Percentiles rank a stretch among this genome's conserved stretches.
phyloP scores from a whole-genome alignment of 2,888 invertebrate species.

The Trachelus tabidus region DNA sequence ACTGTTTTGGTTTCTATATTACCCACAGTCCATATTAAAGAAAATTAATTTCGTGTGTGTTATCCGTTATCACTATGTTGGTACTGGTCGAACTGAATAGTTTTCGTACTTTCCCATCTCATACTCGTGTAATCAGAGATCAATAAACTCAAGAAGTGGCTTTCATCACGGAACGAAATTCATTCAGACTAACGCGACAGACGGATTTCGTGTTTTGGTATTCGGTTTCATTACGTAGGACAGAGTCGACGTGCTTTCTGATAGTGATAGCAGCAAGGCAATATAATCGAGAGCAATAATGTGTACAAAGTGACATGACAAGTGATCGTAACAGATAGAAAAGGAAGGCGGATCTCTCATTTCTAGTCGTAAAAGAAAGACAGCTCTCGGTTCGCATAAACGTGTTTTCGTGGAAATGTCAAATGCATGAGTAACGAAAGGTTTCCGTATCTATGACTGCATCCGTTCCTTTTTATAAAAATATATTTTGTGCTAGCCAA shows the following conservation, averaged over 20 bases:
- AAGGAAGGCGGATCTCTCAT: not conserved
- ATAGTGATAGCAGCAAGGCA: not conserved
- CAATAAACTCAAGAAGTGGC: constrained; percentile 40
- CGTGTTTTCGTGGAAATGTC: not conserved
- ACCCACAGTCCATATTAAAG: too few species aligned
- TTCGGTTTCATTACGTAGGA: not conserved
- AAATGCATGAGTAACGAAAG: constrained; percentile 5
- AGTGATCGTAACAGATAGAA: not conserved
- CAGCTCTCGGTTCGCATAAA: not conserved
- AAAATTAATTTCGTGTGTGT: too few species aligned
- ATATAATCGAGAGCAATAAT: too few species aligned
- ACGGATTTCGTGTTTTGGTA: not conserved
- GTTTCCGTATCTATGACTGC: not conserved
- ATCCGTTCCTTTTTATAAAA: not conserved
- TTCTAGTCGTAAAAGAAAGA: not conserved
- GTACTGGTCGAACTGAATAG: too few species aligned
- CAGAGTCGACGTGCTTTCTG: not conserved
- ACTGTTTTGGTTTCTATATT: too few species aligned
- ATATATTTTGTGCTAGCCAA: not conserved
- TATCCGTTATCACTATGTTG: too few species aligned
- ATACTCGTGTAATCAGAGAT: constrained; percentile 33
- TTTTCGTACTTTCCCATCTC: constrained; percentile 28
- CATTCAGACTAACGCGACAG: not conserved
- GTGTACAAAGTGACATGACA: too few species aligned
- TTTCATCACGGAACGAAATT: constrained; percentile 27